These are phyloP conservation scores for Metopia argyrocephala DNA, from an alignment of 2,888 invertebrate species.

Conservation along the genomic window DNA sequence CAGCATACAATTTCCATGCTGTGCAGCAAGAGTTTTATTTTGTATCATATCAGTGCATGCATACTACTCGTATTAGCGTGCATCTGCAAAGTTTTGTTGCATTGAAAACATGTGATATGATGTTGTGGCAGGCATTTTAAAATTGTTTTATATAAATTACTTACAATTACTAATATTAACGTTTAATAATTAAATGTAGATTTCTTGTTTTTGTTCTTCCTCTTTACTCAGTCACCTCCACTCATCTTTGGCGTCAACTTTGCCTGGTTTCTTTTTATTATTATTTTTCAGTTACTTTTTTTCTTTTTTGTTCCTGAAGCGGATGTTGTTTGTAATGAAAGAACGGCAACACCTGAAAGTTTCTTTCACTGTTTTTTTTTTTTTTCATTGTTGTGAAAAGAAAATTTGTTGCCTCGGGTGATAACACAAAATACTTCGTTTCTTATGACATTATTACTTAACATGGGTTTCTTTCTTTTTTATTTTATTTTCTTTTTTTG, in stretches of 20 bases:
- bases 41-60: neutral
- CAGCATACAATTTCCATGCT: constrained; percentile 50
- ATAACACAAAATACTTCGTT: constrained; percentile 22
- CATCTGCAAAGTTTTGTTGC: neutral
- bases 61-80: neutral
- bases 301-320: constrained; percentile 34
- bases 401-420: constrained; percentile 44
- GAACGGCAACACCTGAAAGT: constrained; percentile 54
- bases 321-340: constrained; percentile 58
- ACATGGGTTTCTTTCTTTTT: constrained; percentile 19
- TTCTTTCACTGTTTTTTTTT: constrained; percentile 4
- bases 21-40: constrained; percentile 10
- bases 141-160: constrained; percentile 63
- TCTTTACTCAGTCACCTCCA: neutral
- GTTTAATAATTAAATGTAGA: constrained; percentile 64
- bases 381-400: constrained; percentile 10
- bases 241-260: constrained; percentile 19
- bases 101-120: constrained; percentile 48
- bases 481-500: neutral
- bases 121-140: constrained; percentile 46
- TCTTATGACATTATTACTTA: constrained; percentile 49
- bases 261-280: neutral
- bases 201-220: constrained; percentile 50
- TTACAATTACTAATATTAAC: constrained; percentile 64
- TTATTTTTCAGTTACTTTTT: neutral